phyloP scores from a whole-genome alignment of 1,140 invertebrate genomes.

The Dreissena rostriformis region DNA sequence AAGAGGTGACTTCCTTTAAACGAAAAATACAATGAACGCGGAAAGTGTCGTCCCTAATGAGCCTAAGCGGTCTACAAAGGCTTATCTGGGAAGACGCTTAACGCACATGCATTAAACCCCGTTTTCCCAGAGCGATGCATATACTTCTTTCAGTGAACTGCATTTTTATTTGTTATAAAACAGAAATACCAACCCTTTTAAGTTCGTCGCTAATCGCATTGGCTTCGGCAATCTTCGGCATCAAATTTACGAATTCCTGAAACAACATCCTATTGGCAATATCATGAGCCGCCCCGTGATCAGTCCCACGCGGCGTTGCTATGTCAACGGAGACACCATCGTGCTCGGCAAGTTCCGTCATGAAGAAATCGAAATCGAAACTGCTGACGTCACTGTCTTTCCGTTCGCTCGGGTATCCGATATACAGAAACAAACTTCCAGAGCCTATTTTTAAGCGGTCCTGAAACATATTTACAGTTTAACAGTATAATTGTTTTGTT shows the following conservation, averaged over 20 bases:
- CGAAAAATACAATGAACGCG: no score
- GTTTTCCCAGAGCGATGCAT: no score
- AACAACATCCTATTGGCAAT: conserved; percentile 76
- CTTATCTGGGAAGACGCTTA: no score
- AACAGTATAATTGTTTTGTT: background rate
- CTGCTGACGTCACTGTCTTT: conserved; percentile 34
- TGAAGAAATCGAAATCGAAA: conserved; percentile 72
- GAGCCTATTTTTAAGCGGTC: conserved; percentile 72
- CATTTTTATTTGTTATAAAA: no score
- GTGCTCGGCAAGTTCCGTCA: conserved; percentile 72
- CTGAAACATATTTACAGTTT: conserved; percentile 36
- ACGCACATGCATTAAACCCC: no score
- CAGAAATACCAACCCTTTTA: conserved; percentile 80
- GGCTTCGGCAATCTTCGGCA: conserved; percentile 85
- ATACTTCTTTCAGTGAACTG: no score
- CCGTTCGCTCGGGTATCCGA: conserved; percentile 65
- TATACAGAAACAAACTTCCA: conserved; percentile 67
- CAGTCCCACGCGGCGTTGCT: conserved; percentile 56
- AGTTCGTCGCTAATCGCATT: conserved; percentile 85
- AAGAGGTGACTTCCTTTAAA: no score
- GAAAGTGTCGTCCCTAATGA: no score
- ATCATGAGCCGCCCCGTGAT: conserved; percentile 54
- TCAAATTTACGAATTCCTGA: conserved; percentile 83
- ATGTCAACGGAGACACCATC: conserved; percentile 65
- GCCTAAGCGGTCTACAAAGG: no score